These are phyloP conservation scores for Conistra vaccinii DNA, from an alignment of 2,888 invertebrate genomes.

Conservation along the genomic window DNA sequence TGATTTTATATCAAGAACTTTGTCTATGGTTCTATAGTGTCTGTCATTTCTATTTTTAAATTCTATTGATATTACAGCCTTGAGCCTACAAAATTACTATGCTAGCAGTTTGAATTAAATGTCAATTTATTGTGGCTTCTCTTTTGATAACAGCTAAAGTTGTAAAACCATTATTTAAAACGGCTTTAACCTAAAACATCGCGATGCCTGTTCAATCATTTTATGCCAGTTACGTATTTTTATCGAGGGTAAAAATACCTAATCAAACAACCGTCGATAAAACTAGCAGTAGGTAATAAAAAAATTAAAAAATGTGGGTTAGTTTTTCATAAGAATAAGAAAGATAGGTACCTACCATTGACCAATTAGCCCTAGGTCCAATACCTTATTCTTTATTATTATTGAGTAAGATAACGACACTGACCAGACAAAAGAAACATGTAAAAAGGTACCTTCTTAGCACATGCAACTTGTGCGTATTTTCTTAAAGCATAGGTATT, in stretches of 20 bases:
- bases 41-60: slow-evolving; percentile 21
- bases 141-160: slow-evolving; percentile 1
- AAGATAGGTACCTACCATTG: background rate
- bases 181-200: too few relatives aligned
- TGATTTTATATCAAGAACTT: slow-evolving; percentile 51
- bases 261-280: too few relatives aligned
- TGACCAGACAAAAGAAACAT: background rate
- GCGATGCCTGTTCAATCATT: background rate
- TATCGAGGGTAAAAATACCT: too few relatives aligned
- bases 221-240: background rate
- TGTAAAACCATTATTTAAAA: too few relatives aligned
- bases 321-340: too few relatives aligned
- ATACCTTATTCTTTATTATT: background rate
- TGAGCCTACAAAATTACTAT: slow-evolving; percentile 24
- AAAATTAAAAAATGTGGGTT: too few relatives aligned
- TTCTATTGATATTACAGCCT: slow-evolving; percentile 7
- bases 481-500: slow-evolving; percentile 22
- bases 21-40: slow-evolving; percentile 25
- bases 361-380: background rate
- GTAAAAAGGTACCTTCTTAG: background rate
- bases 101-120: slow-evolving; percentile 16
- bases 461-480: background rate
- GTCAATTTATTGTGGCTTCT: slow-evolving; percentile 1
- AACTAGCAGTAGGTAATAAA: too few relatives aligned
- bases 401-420: background rate